These are phyloP conservation scores for Diachasmimorpha longicaudata DNA, from an alignment of 1,140 invertebrate genomes.

Conservation along the genomic window DNA sequence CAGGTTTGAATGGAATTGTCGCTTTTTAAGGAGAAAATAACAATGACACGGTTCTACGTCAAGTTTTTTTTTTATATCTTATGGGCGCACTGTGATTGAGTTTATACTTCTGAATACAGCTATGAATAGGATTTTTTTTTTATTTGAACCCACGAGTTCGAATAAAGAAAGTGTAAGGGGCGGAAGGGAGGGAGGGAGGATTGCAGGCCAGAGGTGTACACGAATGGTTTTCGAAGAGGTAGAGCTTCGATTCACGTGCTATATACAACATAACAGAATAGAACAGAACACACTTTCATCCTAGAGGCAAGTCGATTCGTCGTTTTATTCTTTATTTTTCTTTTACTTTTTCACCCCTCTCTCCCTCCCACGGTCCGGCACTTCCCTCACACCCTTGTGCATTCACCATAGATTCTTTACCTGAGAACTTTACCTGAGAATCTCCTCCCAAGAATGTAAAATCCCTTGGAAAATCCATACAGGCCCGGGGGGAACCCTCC, in stretches of 20 bases:
- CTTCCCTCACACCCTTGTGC: neutral
- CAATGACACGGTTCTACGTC: neutral
- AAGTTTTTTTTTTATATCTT: neutral
- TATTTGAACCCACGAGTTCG: neutral
- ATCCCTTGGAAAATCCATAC: constrained; percentile 23
- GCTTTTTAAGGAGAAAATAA: neutral
- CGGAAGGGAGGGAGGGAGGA: neutral
- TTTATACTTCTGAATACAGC: neutral
- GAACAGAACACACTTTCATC: constrained; percentile 25
- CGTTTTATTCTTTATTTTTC: constrained; percentile 13
- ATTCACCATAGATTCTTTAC: neutral
- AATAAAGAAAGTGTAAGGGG: neutral
- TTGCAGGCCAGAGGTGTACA: neutral
- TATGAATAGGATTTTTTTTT: constrained; percentile 4
- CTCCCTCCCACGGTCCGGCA: too few relatives aligned
- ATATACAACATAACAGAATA: neutral
- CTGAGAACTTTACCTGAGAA: constrained; percentile 8
- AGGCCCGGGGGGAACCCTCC: neutral
- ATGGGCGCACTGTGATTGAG: neutral
- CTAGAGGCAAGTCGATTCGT: neutral
- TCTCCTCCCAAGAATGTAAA: constrained; percentile 7
- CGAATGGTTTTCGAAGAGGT: neutral
- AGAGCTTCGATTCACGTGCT: constrained; percentile 25
- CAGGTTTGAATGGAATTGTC: neutral
- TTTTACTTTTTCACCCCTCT: neutral